Evolutionary conservation across 2,113 vertebrate species (phyloP).

Genomic region (Melanotaenia duboulayi): DNA sequence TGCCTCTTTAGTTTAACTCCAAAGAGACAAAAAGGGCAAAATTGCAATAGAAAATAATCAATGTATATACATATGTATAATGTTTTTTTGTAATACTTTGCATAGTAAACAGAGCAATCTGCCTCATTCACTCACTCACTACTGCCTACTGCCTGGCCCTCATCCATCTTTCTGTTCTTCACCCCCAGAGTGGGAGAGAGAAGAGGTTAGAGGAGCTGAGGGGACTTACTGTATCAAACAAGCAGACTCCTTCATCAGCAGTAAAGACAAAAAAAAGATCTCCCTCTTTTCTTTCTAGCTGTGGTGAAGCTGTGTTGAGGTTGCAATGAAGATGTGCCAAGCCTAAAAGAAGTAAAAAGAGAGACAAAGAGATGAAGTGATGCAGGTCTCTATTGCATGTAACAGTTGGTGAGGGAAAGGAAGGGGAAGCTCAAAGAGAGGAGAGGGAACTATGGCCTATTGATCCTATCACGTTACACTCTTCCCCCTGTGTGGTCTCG

Average conservation of each 20-base stretch:
- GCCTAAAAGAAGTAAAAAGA: neutral
- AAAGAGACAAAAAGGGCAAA: slow-evolving; percentile 18
- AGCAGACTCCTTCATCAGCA: slow-evolving; percentile 32
- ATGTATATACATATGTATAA: too few species aligned
- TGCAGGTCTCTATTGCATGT: slow-evolving; percentile 41
- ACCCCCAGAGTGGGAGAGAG: slow-evolving; percentile 30
- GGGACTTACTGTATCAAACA: slow-evolving; percentile 44
- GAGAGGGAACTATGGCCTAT: slow-evolving; percentile 24
- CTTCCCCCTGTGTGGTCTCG: slow-evolving; percentile 34
- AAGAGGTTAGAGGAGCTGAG: slow-evolving; percentile 44
- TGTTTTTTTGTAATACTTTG: slow-evolving; percentile 71
- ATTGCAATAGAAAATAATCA: slow-evolving; percentile 40
- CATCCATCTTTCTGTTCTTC: slow-evolving; percentile 58
- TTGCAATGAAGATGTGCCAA: slow-evolving; percentile 38
- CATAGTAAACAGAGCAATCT: slow-evolving; percentile 64
- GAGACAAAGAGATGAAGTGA: too few species aligned
- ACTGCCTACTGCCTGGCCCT: slow-evolving; percentile 38
- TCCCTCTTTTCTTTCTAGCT: slow-evolving; percentile 38
- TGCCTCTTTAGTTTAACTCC: slow-evolving; percentile 21
- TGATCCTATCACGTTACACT: slow-evolving; percentile 47
- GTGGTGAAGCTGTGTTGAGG: slow-evolving; percentile 24
- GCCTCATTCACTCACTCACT: slow-evolving; percentile 70
- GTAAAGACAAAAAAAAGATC: slow-evolving; percentile 49
- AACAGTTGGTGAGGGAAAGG: slow-evolving; percentile 26
- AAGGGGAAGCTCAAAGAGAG: neutral